phyloP scores from a whole-genome alignment of 2,888 invertebrate genomes.

The Chironomus riparius region DNA sequence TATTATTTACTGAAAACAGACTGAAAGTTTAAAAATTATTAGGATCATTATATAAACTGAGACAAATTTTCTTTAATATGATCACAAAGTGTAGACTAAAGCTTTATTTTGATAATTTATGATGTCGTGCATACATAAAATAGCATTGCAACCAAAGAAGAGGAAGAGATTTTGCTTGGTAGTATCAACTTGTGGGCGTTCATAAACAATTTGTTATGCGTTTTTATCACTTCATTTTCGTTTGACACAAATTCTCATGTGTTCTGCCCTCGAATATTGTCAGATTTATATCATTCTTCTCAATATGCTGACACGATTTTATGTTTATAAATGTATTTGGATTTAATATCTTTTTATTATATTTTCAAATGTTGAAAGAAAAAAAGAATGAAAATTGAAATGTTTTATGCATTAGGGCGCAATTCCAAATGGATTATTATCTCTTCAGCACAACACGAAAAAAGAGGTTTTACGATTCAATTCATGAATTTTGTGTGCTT shows the following conservation, averaged over 20 bases:
- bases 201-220: slow-evolving; percentile 11
- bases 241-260: neutral
- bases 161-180: neutral
- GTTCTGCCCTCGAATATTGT: neutral
- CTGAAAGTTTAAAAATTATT: too few relatives aligned
- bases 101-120: neutral
- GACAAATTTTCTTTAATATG: too few relatives aligned
- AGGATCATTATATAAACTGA: too few relatives aligned
- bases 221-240: slow-evolving; percentile 16
- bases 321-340: neutral
- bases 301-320: neutral
- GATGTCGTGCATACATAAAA: neutral
- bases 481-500: neutral
- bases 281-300: neutral
- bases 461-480: neutral
- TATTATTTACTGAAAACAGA: too few relatives aligned
- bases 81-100: neutral
- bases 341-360: neutral
- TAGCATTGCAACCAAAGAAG: neutral
- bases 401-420: neutral
- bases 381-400: neutral
- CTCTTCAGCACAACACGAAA: too few relatives aligned
- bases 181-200: neutral
- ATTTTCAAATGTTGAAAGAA: neutral
- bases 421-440: neutral